A percentile compares a stretch with the other conserved stretches of the same genome.
Evolutionary conservation across 2,113 vertebrate genomes (phyloP).

Genomic region (Megaleporinus macrocephalus): DNA sequence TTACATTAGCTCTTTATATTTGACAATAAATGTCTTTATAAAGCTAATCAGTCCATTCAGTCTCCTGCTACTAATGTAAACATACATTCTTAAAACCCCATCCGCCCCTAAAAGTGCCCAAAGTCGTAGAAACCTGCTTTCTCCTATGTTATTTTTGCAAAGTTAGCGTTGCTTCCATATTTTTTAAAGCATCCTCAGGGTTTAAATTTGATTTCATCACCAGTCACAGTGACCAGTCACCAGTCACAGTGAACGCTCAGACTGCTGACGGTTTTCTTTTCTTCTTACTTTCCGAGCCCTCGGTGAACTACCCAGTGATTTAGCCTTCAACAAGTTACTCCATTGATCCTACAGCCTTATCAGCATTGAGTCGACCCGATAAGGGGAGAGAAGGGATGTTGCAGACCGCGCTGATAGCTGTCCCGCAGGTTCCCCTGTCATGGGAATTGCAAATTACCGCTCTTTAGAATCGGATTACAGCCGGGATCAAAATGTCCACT

Average conservation of each 20-base stretch:
- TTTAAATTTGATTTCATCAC: not conserved
- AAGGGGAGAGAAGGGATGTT: not conserved
- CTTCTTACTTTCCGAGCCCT: not conserved
- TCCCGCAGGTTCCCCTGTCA: not conserved
- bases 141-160: no score
- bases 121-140: no score
- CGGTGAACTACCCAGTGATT: conserved; percentile 4
- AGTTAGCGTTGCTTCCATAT: no score
- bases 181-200: no score
- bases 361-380: conserved; percentile 12
- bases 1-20: no score
- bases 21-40: no score
- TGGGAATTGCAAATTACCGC: not conserved
- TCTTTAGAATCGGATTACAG: conserved; percentile 29
- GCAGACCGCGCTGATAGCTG: not conserved
- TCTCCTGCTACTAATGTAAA: no score
- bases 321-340: not conserved
- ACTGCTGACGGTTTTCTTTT: not conserved
- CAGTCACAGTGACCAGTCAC: not conserved
- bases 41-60: no score
- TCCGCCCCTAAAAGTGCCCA: no score
- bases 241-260: not conserved
- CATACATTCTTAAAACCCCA: no score
- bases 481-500: not conserved
- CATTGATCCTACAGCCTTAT: conserved; percentile 7